Evolutionary conservation across 1,140 invertebrate species (phyloP).

Genomic region (Melitaea cinxia): DNA sequence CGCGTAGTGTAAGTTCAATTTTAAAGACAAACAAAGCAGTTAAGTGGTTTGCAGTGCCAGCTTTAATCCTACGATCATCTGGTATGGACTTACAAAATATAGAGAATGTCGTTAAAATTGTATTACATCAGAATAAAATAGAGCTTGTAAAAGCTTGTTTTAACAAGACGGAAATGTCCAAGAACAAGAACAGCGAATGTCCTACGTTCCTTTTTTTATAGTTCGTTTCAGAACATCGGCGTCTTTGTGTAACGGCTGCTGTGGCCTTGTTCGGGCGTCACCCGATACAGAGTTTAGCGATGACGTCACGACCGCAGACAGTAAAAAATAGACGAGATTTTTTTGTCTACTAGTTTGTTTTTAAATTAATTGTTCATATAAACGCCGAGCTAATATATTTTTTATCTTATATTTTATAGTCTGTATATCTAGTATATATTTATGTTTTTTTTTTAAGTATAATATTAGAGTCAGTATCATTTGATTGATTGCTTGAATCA

Average conservation of each 20-base stretch:
- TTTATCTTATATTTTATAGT: no score
- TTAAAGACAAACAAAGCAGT: no score
- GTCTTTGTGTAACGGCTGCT: constrained; percentile 57
- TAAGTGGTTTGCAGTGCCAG: no score
- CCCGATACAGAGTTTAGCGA: constrained; percentile 22
- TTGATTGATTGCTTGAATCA: no score
- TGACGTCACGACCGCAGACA: neutral
- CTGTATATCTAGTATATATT: no score
- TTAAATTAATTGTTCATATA: neutral
- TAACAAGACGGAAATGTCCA: constrained; percentile 5
- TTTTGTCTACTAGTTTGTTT: neutral
- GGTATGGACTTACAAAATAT: no score
- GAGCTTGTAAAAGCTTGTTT: constrained; percentile 1
- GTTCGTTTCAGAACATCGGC: constrained; percentile 38
- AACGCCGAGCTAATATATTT: neutral
- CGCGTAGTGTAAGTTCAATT: no score
- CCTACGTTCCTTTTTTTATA: constrained; percentile 14
- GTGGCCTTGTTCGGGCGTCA: constrained; percentile 52
- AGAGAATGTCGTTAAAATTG: no score
- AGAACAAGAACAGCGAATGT: constrained; percentile 3
- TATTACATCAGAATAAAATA: constrained; percentile 3
- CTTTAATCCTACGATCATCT: no score
- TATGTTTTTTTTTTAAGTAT: no score
- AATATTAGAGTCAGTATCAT: no score
- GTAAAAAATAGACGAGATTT: neutral